phyloP scores from a whole-genome alignment of 2,888 invertebrate genomes.

The Cheilosia variabilis region DNA sequence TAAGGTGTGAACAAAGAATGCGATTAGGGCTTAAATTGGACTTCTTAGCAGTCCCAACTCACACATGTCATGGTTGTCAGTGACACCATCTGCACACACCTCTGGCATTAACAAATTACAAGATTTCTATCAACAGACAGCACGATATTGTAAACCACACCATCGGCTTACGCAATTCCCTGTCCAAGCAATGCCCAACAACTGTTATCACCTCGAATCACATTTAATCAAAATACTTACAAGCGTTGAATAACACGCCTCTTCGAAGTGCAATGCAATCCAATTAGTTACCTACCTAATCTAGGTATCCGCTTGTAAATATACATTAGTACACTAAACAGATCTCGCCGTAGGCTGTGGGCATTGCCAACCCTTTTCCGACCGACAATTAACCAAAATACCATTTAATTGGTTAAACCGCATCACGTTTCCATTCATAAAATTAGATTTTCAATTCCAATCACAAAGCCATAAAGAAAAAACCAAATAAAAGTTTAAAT shows the following conservation, averaged over 20 bases:
- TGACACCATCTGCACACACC: slow-evolving; percentile 33
- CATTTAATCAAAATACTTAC: slow-evolving; percentile 33
- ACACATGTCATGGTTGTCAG: neutral
- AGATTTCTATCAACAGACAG: slow-evolving; percentile 28
- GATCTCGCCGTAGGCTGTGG: neutral
- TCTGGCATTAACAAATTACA: slow-evolving; percentile 3
- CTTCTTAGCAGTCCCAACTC: neutral
- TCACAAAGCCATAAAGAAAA: slow-evolving; percentile 34
- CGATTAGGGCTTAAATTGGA: neutral
- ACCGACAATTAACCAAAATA: slow-evolving; percentile 53
- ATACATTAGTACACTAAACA: slow-evolving; percentile 2
- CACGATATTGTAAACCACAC: slow-evolving; percentile 14
- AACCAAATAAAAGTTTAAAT: slow-evolving; percentile 34
- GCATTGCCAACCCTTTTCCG: slow-evolving; percentile 2
- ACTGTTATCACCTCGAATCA: slow-evolving; percentile 13
- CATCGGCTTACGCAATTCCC: slow-evolving; percentile 33
- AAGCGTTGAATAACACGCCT: slow-evolving; percentile 42
- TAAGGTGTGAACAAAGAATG: slow-evolving; percentile 30
- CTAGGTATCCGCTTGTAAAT: slow-evolving; percentile 32
- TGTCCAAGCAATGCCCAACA: slow-evolving; percentile 22
- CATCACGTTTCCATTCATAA: slow-evolving; percentile 57
- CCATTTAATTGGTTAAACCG: slow-evolving; percentile 55
- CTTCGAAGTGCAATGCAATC: slow-evolving; percentile 34
- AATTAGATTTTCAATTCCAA: slow-evolving; percentile 65
- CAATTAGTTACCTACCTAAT: slow-evolving; percentile 22